These are phyloP conservation scores for Hyperoplus lanceolatus DNA, from an alignment of 2,797 vertebrate species.

Conservation along the genomic window DNA sequence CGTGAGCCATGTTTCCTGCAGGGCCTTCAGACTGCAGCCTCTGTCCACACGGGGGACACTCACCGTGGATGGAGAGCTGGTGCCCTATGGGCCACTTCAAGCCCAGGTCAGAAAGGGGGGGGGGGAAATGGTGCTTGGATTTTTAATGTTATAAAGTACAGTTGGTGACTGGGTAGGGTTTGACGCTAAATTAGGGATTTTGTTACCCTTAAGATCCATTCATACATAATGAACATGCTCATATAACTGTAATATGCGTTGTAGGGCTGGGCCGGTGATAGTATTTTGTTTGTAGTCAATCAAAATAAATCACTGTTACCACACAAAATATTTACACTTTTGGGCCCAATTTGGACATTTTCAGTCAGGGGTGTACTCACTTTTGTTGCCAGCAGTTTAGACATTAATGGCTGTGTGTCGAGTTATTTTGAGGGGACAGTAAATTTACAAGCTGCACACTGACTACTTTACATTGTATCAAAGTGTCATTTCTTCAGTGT, in stretches of 20 bases:
- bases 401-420: no score
- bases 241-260: background rate
- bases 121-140: background rate
- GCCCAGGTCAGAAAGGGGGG: conserved; percentile 85
- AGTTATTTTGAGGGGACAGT: no score
- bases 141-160: background rate
- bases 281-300: background rate
- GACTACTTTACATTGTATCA: no score
- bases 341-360: no score
- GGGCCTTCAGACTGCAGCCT: conserved; percentile 93
- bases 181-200: background rate
- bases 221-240: conserved; percentile 2
- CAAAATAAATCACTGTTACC: background rate
- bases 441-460: no score
- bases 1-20: conserved; percentile 87
- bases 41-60: conserved; percentile 90
- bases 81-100: conserved; percentile 93
- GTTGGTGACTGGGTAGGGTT: background rate
- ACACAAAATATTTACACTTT: no score
- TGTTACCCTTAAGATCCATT: background rate
- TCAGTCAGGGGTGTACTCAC: no score
- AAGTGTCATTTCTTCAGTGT: no score
- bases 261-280: background rate
- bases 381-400: no score
- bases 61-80: conserved; percentile 93